These are phyloP conservation scores for Zaprionus capensis DNA, from an alignment of 1,140 invertebrate genomes.

Conservation along the genomic window DNA sequence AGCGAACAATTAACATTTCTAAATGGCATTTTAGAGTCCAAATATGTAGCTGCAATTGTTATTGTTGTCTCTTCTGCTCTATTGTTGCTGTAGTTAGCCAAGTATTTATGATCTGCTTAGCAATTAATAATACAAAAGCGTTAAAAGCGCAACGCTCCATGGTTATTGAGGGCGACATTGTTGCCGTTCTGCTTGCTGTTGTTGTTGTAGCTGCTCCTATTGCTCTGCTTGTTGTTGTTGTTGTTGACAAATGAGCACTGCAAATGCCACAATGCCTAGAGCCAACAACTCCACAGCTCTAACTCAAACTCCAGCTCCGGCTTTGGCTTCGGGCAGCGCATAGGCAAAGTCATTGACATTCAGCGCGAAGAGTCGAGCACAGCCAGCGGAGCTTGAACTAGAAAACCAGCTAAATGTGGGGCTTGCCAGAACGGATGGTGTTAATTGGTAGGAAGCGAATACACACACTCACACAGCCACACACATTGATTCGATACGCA, in stretches of 20 bases:
- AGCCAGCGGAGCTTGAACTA: conserved; percentile 62
- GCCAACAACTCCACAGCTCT: conserved; percentile 25
- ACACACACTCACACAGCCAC: neutral
- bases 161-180: conserved; percentile 72
- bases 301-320: conserved; percentile 32
- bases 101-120: conserved; percentile 62
- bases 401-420: conserved; percentile 54
- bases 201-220: conserved; percentile 13
- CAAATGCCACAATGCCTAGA: conserved; percentile 57
- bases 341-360: conserved; percentile 72
- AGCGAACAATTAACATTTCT: conserved; percentile 67
- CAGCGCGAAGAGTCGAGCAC: conserved; percentile 29
- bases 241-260: conserved; percentile 71
- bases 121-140: conserved; percentile 74
- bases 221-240: conserved; percentile 26
- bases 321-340: conserved; percentile 19
- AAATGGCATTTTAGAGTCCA: conserved; percentile 61
- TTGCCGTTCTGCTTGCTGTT: conserved; percentile 14
- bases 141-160: conserved; percentile 71
- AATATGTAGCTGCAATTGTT: conserved; percentile 49
- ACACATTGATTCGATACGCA: neutral
- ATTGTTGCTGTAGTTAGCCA: conserved; percentile 4
- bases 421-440: conserved; percentile 57
- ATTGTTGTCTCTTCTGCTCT: conserved; percentile 5
- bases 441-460: conserved; percentile 56